Percentiles rank a stretch among this genome's conserved stretches.
Conservation (phyloP, 2,888 invertebrate species). For the Schizaphis graminum region DNA sequence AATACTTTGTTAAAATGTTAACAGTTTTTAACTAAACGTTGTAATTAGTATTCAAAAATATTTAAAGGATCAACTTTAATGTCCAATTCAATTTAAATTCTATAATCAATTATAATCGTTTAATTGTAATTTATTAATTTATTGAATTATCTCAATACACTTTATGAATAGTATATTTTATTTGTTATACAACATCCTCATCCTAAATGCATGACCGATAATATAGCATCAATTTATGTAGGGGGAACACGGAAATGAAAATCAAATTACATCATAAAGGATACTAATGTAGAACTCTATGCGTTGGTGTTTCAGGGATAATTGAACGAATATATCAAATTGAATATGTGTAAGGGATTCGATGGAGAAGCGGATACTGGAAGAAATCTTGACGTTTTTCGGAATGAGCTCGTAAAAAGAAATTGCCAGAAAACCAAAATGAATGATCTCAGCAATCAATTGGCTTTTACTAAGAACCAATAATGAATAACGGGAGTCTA, state of each 20-base stretch:
- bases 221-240: neutral
- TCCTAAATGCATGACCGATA: neutral
- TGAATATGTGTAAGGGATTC: neutral
- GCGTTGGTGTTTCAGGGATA: neutral
- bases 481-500: conserved; percentile 24
- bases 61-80: neutral
- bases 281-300: neutral
- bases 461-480: conserved; percentile 12
- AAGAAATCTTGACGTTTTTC: conserved; percentile 34
- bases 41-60: neutral
- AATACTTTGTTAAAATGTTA: neutral
- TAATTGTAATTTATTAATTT: too few relatives aligned
- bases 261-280: neutral
- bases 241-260: neutral
- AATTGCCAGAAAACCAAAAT: conserved; percentile 29
- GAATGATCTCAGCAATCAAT: conserved; percentile 47
- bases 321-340: conserved; percentile 17
- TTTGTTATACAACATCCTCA: neutral
- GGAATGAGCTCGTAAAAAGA: conserved; percentile 52
- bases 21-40: neutral
- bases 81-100: neutral
- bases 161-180: neutral
- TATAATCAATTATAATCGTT: neutral
- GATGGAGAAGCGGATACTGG: neutral
- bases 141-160: neutral